phyloP scores from a whole-genome alignment of 2,797 vertebrate species.

The Danionella dracula region DNA sequence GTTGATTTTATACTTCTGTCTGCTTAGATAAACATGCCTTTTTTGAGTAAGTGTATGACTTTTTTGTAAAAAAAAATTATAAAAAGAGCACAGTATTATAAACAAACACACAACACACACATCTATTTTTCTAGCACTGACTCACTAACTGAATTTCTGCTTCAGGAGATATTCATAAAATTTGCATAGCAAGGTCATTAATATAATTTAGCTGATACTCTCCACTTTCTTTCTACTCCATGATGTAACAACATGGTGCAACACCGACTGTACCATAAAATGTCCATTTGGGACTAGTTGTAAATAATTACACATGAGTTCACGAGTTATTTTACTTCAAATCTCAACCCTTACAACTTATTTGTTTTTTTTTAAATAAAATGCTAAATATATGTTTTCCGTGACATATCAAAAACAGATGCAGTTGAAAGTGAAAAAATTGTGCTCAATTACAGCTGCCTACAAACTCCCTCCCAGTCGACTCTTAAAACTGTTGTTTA shows the following conservation, averaged over 20 bases:
- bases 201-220: background rate
- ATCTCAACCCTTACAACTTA: background rate
- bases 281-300: background rate
- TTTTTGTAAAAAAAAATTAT: too few species aligned
- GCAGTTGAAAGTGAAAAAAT: background rate
- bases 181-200: background rate
- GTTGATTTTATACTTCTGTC: too few species aligned
- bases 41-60: too few species aligned
- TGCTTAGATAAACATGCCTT: too few species aligned
- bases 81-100: too few species aligned
- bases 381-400: background rate
- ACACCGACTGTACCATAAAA: too few species aligned
- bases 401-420: slow-evolving; percentile 2
- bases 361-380: background rate
- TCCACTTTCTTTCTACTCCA: background rate
- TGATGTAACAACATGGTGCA: too few species aligned
- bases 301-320: background rate
- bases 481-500: slow-evolving; percentile 17
- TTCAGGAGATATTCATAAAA: too few species aligned
- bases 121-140: too few species aligned
- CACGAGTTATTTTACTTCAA: too few species aligned
- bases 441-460: background rate
- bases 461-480: slow-evolving; percentile 4
- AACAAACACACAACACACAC: too few species aligned
- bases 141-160: too few species aligned